Base-by-base conservation (phyloP, 1,140 invertebrate species). In the Drosophila subobscura region DNA sequence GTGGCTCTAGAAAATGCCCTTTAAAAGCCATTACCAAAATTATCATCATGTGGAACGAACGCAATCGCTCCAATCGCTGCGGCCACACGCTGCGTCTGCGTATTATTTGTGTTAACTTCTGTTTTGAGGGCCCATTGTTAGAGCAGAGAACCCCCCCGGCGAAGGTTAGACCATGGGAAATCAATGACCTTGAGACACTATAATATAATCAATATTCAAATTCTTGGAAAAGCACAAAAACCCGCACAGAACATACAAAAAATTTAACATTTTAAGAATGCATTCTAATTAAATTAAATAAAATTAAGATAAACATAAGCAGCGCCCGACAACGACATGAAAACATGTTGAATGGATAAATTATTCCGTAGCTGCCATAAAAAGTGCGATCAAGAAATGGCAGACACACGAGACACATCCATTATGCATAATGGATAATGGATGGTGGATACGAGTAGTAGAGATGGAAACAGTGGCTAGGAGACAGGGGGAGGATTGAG, bases 211-310 rank as follows among this genome's bases (percentile, higher is more conserved):
- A 33, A 73, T 72, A 55, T 50, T 60, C 51, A 50, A 73, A 72
- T 72, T 56, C 57, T 74, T 56, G 45, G 12, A 14, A 63, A 12
- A 40, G 29, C 33, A 45, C 20, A 42, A n/a, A n/a, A n/a, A 61
- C 63, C 67, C 49, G 40, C 12, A 29, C 14, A 53, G 16, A 64
- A 46, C 27, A 46, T 46, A 49, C 47, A 58, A 49, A 47, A 58
- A 64, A 57, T 44, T 77, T 64, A 64, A 59, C 46, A 71, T 50
- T 51, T 72, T n/a, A 61, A 55, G 57, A 56, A 64, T 53, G 83
- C 84, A 85, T 86, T 85, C 83, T 77, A 81, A 85, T 77, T 86
- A 71, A 81, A 84, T 66, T 74, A 49, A 49, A 81, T 66, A 49
- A 83, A 81, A 74, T 59, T 74, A 71, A 54, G 77, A 81, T 86